A percentile compares a stretch with the other conserved stretches of the same genome.
Evolutionary conservation across 1,140 invertebrate genomes (phyloP).

Genomic region (Parapsyche elsis): DNA sequence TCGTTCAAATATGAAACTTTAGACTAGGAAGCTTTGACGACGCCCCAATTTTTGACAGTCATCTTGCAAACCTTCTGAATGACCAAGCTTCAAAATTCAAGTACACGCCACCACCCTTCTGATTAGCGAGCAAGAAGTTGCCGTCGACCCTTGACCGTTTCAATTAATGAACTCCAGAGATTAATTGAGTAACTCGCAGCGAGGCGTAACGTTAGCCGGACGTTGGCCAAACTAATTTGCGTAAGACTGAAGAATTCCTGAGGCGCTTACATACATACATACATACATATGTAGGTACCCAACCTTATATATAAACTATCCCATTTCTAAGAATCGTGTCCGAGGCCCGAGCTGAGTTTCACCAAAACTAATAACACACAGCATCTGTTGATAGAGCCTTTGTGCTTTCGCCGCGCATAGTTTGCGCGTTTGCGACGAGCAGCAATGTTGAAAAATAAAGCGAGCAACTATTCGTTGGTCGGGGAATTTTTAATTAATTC

Average conservation of each 20-base stretch:
- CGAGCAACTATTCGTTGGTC: background rate
- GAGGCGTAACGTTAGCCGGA: background rate
- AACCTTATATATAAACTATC: no score
- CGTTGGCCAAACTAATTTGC: constrained; percentile 42
- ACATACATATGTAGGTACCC: no score
- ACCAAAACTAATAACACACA: no score
- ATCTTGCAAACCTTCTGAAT: background rate
- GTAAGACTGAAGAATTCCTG: constrained; percentile 46
- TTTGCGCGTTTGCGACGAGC: no score
- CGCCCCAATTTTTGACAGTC: background rate
- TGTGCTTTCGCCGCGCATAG: no score
- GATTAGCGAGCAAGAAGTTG: background rate
- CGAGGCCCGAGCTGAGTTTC: no score
- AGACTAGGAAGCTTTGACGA: no score
- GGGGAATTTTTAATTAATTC: constrained; percentile 17
- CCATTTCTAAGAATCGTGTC: no score
- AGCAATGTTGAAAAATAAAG: background rate
- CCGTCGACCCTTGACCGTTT: constrained; percentile 47
- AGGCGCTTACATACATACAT: background rate
- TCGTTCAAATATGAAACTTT: no score
- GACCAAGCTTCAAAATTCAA: no score
- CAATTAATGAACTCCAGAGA: constrained; percentile 52
- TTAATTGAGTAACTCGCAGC: constrained; percentile 48
- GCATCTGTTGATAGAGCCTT: no score
- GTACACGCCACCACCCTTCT: no score